Base-by-base conservation (phyloP, 1,140 invertebrate species). In the Trichonephila clavata region DNA sequence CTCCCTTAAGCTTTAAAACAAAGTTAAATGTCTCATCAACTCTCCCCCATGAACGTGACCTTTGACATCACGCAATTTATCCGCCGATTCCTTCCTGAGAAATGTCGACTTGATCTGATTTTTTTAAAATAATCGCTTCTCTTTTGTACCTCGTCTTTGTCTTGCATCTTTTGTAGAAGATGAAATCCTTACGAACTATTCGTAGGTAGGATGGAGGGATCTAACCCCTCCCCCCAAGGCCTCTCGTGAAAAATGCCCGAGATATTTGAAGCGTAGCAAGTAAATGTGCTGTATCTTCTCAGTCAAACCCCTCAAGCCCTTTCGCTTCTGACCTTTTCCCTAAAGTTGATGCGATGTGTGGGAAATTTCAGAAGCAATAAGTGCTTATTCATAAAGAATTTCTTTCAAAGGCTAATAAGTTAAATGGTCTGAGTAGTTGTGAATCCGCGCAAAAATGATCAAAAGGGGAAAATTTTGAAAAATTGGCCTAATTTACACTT, bases 331-430 rank as follows among this genome's bases (percentile, higher is more conserved):
- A 89, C 87, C 87, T 89, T 43, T 89, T 57, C 59, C 50, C 10
- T 7, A 13, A 13, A 50, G 50, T 50, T 5, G 50, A 32, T 20
- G 14, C 24, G n/a, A 20, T 57, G 84, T 68, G 87, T 89, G 87
- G 87, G 87, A 89, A 89, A 87, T 87, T 59, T 87, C 86, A 87
- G 60, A 87, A 60, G 24, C 32, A 87, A 87, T 87, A 61, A 87
- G 86, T 50, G 86, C 24, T 39, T 20, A 87, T 87, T 43, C 83
- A 84, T 50, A 84, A 84, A 84, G 83, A 84, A 84, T 84, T 32
- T 77, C 71, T 77, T 77, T 77, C 71, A 77, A 77, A 77, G 50
- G 50, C 83, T 84, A 84, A 84, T 84, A 84, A 84, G 83, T 84
- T 60, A 84, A 84, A 84, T 84, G 50, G 83, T 50, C 83, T 84